phyloP scores from a whole-genome alignment of 2,888 invertebrate genomes.

The Schizotus pectinicornis region DNA sequence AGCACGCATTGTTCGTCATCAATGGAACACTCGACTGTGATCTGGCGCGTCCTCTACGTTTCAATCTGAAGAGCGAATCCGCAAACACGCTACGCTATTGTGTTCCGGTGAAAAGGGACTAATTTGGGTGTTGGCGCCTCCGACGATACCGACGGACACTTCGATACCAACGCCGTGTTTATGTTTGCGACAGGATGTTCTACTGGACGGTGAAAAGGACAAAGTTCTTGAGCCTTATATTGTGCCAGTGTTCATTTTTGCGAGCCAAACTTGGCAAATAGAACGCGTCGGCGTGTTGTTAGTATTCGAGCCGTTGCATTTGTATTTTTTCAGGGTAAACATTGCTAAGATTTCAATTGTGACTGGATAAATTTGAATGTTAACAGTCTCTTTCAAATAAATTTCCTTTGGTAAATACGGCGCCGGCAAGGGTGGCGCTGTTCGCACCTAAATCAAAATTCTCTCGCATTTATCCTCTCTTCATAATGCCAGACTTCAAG shows the following conservation, averaged over 20 bases:
- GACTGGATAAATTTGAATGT: slow-evolving; percentile 6
- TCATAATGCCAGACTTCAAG: too few species aligned
- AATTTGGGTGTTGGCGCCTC: slow-evolving; percentile 45
- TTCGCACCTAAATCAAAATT: slow-evolving; percentile 9
- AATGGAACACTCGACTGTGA: slow-evolving; percentile 49
- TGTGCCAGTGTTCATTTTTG: neutral
- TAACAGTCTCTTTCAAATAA: slow-evolving; percentile 1
- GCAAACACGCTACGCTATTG: slow-evolving; percentile 42
- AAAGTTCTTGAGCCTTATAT: neutral
- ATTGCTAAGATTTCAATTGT: slow-evolving; percentile 9
- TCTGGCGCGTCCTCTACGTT: slow-evolving; percentile 46
- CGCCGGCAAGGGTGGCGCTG: slow-evolving; percentile 7
- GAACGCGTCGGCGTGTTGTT: neutral
- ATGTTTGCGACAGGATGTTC: slow-evolving; percentile 1
- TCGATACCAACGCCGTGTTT: too few species aligned
- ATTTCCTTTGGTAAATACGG: slow-evolving; percentile 16
- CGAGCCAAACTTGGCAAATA: too few species aligned
- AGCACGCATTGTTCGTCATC: slow-evolving; percentile 43
- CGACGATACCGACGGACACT: slow-evolving; percentile 36
- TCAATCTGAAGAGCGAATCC: slow-evolving; percentile 46
- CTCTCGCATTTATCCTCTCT: slow-evolving; percentile 7
- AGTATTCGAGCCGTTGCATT: neutral
- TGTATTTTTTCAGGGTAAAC: slow-evolving; percentile 2
- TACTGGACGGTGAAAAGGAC: neutral
- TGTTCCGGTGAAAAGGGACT: slow-evolving; percentile 45